These are phyloP conservation scores for Sarcophaga subvicina DNA, from an alignment of 2,888 invertebrate genomes.

Conservation along the genomic window DNA sequence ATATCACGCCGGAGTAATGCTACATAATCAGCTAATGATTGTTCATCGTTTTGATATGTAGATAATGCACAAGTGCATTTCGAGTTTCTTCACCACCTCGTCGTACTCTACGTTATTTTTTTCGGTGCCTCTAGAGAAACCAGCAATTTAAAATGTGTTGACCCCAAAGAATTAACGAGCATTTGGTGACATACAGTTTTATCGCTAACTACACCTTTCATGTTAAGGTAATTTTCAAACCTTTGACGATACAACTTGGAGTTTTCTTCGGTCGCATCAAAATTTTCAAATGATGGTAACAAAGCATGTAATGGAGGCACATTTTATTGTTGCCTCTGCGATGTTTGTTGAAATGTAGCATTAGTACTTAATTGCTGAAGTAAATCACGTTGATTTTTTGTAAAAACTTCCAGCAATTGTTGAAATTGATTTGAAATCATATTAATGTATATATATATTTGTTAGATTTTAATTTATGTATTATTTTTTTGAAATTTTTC, in stretches of 20 bases:
- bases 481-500: too few species aligned
- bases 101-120: too few species aligned
- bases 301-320: constrained; percentile 29
- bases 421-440: not conserved
- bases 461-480: too few species aligned
- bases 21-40: too few species aligned
- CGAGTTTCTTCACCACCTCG: too few species aligned
- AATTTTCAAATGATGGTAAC: constrained; percentile 19
- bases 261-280: constrained; percentile 16
- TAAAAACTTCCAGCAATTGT: constrained; percentile 42
- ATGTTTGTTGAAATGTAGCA: constrained; percentile 39
- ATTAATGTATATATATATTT: too few species aligned
- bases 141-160: too few species aligned
- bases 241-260: constrained; percentile 32
- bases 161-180: not conserved
- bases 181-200: constrained; percentile 27
- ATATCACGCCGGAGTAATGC: too few species aligned
- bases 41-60: too few species aligned
- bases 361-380: constrained; percentile 23
- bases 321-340: constrained; percentile 26
- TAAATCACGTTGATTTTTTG: constrained; percentile 40
- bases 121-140: too few species aligned
- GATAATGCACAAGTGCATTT: too few species aligned
- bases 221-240: constrained; percentile 1
- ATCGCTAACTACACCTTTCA: constrained; percentile 9